A percentile compares a stretch with the other conserved stretches of the same genome.
phyloP scores from a whole-genome alignment of 2,888 invertebrate genomes.

The Drosophila conformis region DNA sequence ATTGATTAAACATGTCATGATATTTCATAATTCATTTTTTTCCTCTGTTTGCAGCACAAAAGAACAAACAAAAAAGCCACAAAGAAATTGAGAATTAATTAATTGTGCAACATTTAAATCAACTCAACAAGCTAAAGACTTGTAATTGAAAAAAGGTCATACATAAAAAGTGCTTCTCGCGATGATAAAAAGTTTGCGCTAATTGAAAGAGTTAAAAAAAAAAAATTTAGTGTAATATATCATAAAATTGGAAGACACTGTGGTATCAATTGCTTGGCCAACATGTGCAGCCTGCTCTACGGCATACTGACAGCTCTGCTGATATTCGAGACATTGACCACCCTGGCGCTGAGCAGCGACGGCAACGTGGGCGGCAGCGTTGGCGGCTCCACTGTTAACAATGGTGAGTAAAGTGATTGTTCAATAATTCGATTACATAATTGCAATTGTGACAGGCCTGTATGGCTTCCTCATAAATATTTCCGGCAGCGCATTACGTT shows the following conservation, averaged over 20 bases:
- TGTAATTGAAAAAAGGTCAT: conserved; percentile 28
- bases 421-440: conserved; percentile 13
- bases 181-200: conserved; percentile 34
- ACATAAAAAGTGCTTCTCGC: conserved; percentile 1
- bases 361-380: conserved; percentile 51
- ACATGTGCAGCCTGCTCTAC: conserved; percentile 41
- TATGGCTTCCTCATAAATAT: conserved; percentile 18
- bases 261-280: conserved; percentile 15
- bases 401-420: conserved; percentile 74
- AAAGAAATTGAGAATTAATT: conserved; percentile 35
- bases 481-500: conserved; percentile 11
- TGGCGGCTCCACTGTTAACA: conserved; percentile 74
- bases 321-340: conserved; percentile 22
- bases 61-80: not conserved
- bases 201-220: conserved; percentile 31
- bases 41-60: conserved; percentile 50
- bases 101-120: conserved; percentile 36
- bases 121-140: conserved; percentile 17
- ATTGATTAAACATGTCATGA: conserved; percentile 46
- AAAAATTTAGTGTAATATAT: conserved; percentile 20
- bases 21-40: conserved; percentile 48
- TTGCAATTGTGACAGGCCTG: conserved; percentile 5
- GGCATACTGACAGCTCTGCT: conserved; percentile 26
- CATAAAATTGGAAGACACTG: conserved; percentile 12
- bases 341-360: conserved; percentile 59